Evolutionary conservation across 2,797 vertebrate species (phyloP).

Genomic region (Triplophysa yarkandensis): DNA sequence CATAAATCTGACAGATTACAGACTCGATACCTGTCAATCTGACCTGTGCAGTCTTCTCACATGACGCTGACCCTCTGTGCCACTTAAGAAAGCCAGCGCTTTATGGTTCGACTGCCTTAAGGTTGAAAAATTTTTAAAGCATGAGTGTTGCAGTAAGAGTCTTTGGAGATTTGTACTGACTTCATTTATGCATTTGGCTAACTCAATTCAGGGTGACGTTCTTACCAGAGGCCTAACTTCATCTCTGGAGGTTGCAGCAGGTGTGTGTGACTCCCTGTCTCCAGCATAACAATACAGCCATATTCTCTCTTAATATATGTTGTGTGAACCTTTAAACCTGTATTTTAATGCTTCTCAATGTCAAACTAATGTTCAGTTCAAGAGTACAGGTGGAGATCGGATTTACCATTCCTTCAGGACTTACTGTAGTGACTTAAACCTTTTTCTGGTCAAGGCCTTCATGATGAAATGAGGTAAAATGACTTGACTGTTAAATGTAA

Average conservation of each 20-base stretch:
- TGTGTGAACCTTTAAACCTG: slow-evolving; percentile 47
- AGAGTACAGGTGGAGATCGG: slow-evolving; percentile 40
- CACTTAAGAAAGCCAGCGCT: slow-evolving; percentile 36
- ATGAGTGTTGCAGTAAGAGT: slow-evolving; percentile 26
- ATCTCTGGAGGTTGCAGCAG: slow-evolving; percentile 47
- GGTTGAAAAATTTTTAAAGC: slow-evolving; percentile 21
- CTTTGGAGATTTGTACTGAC: slow-evolving; percentile 53
- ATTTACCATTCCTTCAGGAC: slow-evolving; percentile 30
- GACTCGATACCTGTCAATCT: slow-evolving; percentile 1
- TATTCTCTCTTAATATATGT: slow-evolving; percentile 47
- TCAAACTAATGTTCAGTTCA: slow-evolving; percentile 50
- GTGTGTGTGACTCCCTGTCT: slow-evolving; percentile 50
- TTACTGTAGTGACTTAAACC: slow-evolving; percentile 1
- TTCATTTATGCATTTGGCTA: slow-evolving; percentile 58
- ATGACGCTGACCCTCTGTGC: slow-evolving; percentile 15
- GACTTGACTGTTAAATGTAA: too few relatives aligned
- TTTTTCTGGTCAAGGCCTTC: not conserved
- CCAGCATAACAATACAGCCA: slow-evolving; percentile 36
- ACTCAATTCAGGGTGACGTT: slow-evolving; percentile 50
- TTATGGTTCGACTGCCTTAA: slow-evolving; percentile 12
- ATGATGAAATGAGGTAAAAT: not conserved
- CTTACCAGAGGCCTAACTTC: slow-evolving; percentile 49
- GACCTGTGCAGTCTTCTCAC: slow-evolving; percentile 7
- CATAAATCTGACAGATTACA: slow-evolving; percentile 5
- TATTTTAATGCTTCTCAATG: slow-evolving; percentile 39